Evolutionary conservation across 2,888 invertebrate species (phyloP).

Genomic region (Drosophila percnosoma): DNA sequence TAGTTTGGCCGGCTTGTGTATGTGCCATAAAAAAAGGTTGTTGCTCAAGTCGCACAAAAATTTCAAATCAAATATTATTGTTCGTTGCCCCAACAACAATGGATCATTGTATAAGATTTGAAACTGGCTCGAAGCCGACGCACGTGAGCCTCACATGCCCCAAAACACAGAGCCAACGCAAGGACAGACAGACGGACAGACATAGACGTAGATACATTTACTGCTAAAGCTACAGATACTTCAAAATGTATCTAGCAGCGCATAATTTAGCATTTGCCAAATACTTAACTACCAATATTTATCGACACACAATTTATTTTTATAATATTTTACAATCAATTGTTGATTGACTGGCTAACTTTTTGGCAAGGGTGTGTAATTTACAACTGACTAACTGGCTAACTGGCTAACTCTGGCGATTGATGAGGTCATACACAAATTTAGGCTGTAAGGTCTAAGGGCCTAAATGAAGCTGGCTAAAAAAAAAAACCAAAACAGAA

Average conservation of each 20-base stretch:
- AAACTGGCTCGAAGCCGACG: slow-evolving; percentile 47
- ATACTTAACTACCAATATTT: not conserved
- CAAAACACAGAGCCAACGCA: slow-evolving; percentile 31
- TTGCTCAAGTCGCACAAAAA: slow-evolving; percentile 74
- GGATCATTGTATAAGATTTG: slow-evolving; percentile 55
- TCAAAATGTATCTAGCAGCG: not conserved
- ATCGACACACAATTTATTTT: not conserved
- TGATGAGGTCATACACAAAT: slow-evolving; percentile 50
- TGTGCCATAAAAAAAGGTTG: slow-evolving; percentile 67
- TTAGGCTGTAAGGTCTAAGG: slow-evolving; percentile 22
- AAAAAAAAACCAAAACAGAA: not conserved
- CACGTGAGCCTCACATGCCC: slow-evolving; percentile 77
- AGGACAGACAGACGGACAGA: slow-evolving; percentile 57
- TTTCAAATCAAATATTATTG: slow-evolving; percentile 59
- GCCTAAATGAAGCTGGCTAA: slow-evolving; percentile 8
- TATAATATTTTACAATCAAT: slow-evolving; percentile 60
- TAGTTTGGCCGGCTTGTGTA: slow-evolving; percentile 53
- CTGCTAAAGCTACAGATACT: not conserved
- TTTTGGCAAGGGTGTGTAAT: slow-evolving; percentile 33
- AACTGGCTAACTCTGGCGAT: slow-evolving; percentile 8
- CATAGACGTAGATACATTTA: slow-evolving; percentile 1
- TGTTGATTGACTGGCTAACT: slow-evolving; percentile 61
- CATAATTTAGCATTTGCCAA: not conserved
- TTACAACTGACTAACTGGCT: slow-evolving; percentile 12
- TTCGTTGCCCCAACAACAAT: slow-evolving; percentile 55